Evolutionary conservation across 2,888 invertebrate genomes (phyloP).

Genomic region (Macaria liturata): DNA sequence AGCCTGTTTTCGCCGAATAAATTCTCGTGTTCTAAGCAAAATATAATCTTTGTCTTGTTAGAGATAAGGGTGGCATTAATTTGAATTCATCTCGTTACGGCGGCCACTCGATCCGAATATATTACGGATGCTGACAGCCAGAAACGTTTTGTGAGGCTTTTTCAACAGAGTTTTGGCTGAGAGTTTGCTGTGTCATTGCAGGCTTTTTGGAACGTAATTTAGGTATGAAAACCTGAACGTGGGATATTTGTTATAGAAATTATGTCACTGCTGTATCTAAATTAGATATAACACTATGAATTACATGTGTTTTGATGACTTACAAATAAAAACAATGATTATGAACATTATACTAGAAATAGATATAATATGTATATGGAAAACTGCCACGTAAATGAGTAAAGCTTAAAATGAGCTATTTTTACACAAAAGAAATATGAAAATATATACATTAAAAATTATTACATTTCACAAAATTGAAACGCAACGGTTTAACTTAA

Average conservation of each 20-base stretch:
- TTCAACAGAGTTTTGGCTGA: conserved; percentile 3
- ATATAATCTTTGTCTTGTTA: conserved; percentile 54
- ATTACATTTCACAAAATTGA: too few relatives aligned
- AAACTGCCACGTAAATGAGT: too few relatives aligned
- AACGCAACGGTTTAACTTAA: too few relatives aligned
- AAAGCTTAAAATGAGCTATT: too few relatives aligned
- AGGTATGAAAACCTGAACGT: too few relatives aligned
- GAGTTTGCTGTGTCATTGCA: conserved; percentile 5
- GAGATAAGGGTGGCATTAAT: conserved; percentile 56
- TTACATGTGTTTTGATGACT: neutral
- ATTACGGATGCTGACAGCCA: conserved; percentile 50
- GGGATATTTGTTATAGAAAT: too few relatives aligned
- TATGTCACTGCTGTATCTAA: neutral
- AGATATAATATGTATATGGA: too few relatives aligned
- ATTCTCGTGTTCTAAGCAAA: conserved; percentile 55
- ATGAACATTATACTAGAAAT: too few relatives aligned
- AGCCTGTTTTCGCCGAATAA: conserved; percentile 48
- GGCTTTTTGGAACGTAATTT: neutral
- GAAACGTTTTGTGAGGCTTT: conserved; percentile 43
- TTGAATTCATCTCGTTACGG: conserved; percentile 59
- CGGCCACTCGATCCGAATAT: conserved; percentile 54
- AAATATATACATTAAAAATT: too few relatives aligned
- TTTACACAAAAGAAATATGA: too few relatives aligned
- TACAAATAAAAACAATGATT: too few relatives aligned
- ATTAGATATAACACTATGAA: neutral